These are phyloP conservation scores for Clunio marinus DNA, from an alignment of 2,888 invertebrate genomes.

Conservation along the genomic window DNA sequence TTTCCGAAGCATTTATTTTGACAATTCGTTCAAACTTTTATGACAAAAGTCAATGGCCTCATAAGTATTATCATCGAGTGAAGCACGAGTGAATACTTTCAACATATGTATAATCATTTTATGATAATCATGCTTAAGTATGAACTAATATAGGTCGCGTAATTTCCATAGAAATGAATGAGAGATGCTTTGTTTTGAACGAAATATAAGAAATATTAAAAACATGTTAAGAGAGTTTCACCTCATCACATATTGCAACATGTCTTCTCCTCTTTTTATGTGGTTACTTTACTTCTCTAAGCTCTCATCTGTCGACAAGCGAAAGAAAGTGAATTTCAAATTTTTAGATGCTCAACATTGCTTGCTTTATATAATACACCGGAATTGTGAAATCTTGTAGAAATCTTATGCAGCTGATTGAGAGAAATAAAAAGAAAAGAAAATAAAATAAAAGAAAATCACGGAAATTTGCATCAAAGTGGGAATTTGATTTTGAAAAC, in stretches of 20 bases:
- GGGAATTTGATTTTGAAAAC: too few species aligned
- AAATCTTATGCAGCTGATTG: not conserved
- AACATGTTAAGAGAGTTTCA: constrained; percentile 27
- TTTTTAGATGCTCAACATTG: constrained; percentile 23
- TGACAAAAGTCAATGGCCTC: not conserved
- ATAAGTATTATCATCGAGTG: too few species aligned
- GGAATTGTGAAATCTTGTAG: constrained; percentile 38
- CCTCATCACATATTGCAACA: not conserved
- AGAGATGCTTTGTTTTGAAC: not conserved
- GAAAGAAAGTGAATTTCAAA: constrained; percentile 37
- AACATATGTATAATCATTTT: too few species aligned
- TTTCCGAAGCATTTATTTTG: too few species aligned
- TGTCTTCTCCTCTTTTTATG: not conserved
- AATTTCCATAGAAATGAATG: not conserved
- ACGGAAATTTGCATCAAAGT: too few species aligned
- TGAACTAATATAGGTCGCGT: constrained; percentile 12
- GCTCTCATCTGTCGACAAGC: not conserved
- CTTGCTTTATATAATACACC: constrained; percentile 34
- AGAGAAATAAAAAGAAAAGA: not conserved
- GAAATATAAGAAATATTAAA: constrained; percentile 16
- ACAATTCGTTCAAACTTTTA: not conserved
- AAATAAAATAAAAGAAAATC: too few species aligned
- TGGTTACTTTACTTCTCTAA: not conserved
- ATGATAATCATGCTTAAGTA: constrained; percentile 22
- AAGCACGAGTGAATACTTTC: too few species aligned